Evolutionary conservation across 2,888 invertebrate species (phyloP).

Genomic region (Meteorus colon): DNA sequence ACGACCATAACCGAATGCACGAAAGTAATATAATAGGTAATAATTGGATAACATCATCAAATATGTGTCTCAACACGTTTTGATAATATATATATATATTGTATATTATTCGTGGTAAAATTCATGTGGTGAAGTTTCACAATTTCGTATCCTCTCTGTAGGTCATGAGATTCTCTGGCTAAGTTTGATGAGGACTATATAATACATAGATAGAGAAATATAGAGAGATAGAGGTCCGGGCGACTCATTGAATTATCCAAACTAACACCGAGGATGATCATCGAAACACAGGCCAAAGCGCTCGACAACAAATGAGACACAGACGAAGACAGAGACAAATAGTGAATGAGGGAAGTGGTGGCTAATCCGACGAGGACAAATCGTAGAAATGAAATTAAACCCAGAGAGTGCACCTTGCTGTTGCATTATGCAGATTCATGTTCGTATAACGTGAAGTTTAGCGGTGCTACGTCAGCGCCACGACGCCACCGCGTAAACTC

Average conservation of each 20-base stretch:
- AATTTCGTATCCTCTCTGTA: conserved; percentile 23
- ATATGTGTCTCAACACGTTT: conserved; percentile 2
- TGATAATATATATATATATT: background rate
- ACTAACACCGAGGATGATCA: conserved; percentile 17
- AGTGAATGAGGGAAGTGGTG: conserved; percentile 33
- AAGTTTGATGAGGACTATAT: conserved; percentile 13
- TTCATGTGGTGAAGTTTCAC: no score
- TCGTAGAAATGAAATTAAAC: conserved; percentile 55
- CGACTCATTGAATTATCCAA: conserved; percentile 40
- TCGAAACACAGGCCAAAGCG: background rate
- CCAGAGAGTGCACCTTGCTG: conserved; percentile 51
- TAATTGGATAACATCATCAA: conserved; percentile 27
- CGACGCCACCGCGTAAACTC: conserved; percentile 56
- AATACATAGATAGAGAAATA: background rate
- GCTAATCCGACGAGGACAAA: conserved; percentile 54
- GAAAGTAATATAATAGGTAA: conserved; percentile 3
- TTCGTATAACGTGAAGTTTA: conserved; percentile 59
- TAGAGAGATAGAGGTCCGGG: background rate
- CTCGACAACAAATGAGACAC: conserved; percentile 28
- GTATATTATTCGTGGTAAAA: no score
- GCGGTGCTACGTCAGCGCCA: conserved; percentile 55
- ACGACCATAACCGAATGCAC: conserved; percentile 17
- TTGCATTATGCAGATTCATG: conserved; percentile 62
- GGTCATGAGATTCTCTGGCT: conserved; percentile 38
- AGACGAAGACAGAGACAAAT: background rate